phyloP scores from a whole-genome alignment of 2,113 vertebrate species.

The Halcyon senegalensis region DNA sequence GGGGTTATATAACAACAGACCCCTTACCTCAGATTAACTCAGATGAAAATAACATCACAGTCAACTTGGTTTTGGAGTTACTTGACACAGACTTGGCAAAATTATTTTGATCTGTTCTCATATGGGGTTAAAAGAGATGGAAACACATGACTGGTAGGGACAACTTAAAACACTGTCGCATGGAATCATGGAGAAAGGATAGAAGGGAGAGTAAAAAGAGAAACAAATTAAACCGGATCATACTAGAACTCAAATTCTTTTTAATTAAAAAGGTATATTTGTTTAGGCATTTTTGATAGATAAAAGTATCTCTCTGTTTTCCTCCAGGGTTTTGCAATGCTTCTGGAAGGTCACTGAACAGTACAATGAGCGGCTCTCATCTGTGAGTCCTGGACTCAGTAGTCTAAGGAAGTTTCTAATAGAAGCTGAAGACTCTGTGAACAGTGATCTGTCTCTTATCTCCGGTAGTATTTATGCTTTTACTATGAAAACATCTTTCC shows the following conservation, averaged over 20 bases:
- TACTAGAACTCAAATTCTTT: neutral
- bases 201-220: neutral
- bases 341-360: neutral
- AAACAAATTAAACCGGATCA: neutral
- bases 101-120: neutral
- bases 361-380: neutral
- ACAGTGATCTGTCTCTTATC: neutral
- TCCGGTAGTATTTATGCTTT: neutral
- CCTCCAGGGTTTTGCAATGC: neutral
- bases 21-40: neutral
- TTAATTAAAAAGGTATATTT: neutral
- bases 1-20: neutral
- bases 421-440: neutral
- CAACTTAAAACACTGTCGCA: neutral
- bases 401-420: neutral
- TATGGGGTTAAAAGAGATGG: neutral
- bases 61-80: neutral
- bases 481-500: slow-evolving; percentile 9
- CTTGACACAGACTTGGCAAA: neutral
- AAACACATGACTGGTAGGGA: neutral
- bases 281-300: neutral
- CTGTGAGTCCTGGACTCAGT: neutral
- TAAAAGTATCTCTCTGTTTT: neutral
- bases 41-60: neutral
- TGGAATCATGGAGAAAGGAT: neutral